A percentile compares a stretch with the other conserved stretches of the same genome.
Evolutionary conservation across 2,113 vertebrate species (phyloP).

Genomic region (Ammodytes dubius): DNA sequence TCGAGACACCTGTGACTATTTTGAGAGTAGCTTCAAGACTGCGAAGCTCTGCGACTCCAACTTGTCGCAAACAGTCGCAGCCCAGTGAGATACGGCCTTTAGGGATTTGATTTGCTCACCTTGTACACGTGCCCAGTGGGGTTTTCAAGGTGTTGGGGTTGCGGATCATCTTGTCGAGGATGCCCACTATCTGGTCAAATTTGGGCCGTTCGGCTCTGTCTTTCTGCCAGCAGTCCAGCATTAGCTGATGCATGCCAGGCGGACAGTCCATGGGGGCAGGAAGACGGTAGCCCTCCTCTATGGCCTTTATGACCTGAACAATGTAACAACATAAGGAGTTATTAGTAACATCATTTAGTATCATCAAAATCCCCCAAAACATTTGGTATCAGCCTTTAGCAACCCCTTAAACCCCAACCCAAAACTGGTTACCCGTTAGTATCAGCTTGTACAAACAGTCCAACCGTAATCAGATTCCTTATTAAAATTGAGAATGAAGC

Average conservation of each 20-base stretch:
- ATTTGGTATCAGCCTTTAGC: not conserved
- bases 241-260: constrained; percentile 96
- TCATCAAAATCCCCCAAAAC: not conserved
- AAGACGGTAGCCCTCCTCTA: constrained; percentile 98
- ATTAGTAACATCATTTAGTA: constrained; percentile 18
- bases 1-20: too few species aligned
- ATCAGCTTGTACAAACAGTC: not conserved
- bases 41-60: too few species aligned
- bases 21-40: too few species aligned
- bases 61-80: too few species aligned
- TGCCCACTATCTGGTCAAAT: constrained; percentile 98
- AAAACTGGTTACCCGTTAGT: not conserved
- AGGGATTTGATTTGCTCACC: constrained; percentile 83
- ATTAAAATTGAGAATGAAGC: too few species aligned
- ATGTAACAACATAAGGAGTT: constrained; percentile 22
- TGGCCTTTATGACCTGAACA: constrained; percentile 97
- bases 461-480: too few species aligned
- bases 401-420: not conserved
- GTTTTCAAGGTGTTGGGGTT: constrained; percentile 98
- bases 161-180: constrained; percentile 99
- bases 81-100: not conserved
- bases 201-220: constrained; percentile 97
- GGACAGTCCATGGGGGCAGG: constrained; percentile 99
- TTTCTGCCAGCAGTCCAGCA: constrained; percentile 99
- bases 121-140: constrained; percentile 94